Evolutionary conservation across 2,888 invertebrate genomes (phyloP).

Genomic region (Catocala fraxini): DNA sequence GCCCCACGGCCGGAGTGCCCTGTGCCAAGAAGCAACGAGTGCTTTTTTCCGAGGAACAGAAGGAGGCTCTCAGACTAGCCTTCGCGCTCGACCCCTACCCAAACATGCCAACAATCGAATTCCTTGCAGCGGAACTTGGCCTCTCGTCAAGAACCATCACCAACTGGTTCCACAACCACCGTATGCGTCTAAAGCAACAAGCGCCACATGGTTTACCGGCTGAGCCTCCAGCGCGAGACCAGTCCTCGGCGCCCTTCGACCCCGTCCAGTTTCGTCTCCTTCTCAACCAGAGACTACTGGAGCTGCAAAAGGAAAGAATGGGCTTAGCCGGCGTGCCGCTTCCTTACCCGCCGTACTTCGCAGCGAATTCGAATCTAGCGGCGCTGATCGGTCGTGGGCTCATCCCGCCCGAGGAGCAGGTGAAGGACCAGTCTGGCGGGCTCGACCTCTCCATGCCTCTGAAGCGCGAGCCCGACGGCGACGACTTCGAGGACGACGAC

Average conservation of each 20-base stretch:
- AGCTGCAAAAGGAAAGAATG: conserved; percentile 95
- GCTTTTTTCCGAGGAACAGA: conserved; percentile 99
- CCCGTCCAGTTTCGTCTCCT: conserved; percentile 96
- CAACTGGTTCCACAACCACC: conserved; percentile 99
- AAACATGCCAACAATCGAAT: conserved; percentile 98
- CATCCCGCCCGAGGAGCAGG: conserved; percentile 87
- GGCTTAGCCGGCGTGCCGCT: conserved; percentile 92
- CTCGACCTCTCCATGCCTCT: conserved; percentile 96
- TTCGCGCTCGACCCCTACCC: conserved; percentile 99
- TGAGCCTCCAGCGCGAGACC: conserved; percentile 92
- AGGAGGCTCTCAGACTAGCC: conserved; percentile 97
- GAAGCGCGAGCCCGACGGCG: conserved; percentile 92
- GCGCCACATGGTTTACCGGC: conserved; percentile 93
- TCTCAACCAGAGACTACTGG: conserved; percentile 95
- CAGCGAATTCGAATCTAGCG: conserved; percentile 92
- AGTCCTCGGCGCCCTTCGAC: conserved; percentile 93
- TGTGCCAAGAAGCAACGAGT: conserved; percentile 98
- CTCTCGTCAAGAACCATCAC: conserved; percentile 98
- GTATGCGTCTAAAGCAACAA: conserved; percentile 98
- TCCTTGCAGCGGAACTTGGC: conserved; percentile 96
- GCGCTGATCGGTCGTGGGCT: conserved; percentile 92
- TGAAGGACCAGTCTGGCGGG: conserved; percentile 94
- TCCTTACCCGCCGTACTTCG: conserved; percentile 93
- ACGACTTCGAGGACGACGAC: conserved; percentile 94
- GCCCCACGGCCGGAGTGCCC: conserved; percentile 91